Conservation (phyloP, 2,888 invertebrate species). For the Ophion obscuratus region DNA sequence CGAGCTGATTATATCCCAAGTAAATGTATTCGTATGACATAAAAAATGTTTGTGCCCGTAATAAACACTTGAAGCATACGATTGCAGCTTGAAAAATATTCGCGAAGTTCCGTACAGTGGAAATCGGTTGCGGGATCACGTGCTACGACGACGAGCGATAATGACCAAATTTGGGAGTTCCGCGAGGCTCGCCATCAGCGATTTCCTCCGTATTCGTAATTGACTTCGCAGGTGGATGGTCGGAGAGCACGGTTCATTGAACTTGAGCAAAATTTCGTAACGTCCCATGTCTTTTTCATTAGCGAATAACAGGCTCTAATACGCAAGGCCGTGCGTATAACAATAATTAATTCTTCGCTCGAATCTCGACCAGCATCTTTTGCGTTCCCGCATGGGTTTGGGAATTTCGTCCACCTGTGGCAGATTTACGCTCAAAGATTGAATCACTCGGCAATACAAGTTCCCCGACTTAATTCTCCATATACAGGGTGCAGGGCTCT, state of each 20-base stretch:
- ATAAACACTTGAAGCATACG: too few species aligned
- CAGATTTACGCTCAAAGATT: constrained; percentile 33
- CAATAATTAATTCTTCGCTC: constrained; percentile 1
- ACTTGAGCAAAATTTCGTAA: not conserved
- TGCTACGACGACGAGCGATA: not conserved
- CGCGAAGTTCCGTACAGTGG: too few species aligned
- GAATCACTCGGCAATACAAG: constrained; percentile 28
- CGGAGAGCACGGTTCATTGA: not conserved
- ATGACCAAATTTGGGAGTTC: not conserved
- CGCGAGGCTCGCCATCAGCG: not conserved
- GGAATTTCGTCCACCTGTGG: constrained; percentile 22
- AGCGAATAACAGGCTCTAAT: not conserved
- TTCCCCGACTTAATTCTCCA: constrained; percentile 31
- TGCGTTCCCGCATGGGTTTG: constrained; percentile 1
- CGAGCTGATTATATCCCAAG: too few species aligned
- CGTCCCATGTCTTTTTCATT: not conserved
- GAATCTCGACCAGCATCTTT: constrained; percentile 3
- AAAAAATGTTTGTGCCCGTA: too few species aligned
- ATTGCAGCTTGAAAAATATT: too few species aligned
- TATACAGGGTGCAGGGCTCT: too few species aligned
- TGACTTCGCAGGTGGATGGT: not conserved
- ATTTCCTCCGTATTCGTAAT: not conserved
- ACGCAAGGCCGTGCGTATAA: not conserved
- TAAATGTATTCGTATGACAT: too few species aligned
- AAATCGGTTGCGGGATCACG: not conserved